Evolutionary conservation across 1,140 invertebrate genomes (phyloP), one percentile per base, ranked within the genome.

Genomic region (Drosophila ironensis): DNA sequence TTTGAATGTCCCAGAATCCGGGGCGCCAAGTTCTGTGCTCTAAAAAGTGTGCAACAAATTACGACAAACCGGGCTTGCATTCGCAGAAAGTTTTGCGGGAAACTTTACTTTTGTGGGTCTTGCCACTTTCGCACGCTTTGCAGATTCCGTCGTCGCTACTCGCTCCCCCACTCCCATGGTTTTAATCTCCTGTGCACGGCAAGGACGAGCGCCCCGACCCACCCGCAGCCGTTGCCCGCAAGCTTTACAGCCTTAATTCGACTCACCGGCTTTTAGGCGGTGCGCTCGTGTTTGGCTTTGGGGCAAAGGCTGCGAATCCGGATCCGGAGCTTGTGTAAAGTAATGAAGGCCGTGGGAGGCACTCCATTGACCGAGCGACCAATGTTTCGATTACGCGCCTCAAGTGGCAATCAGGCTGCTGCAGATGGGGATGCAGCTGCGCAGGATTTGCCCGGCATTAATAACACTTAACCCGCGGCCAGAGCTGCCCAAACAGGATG

Each of bases 361-460:
- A 5, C 41, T 63, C 42, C 42, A 64, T 64, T 48, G 56, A 64
- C 64, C 78, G 47, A 69, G 75, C 64, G 75, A 60, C 47, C 57
- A 52, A 33, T 78, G 75, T 80, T 80, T 80, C 76, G 76, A 74
- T 80, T 80, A 74, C 75, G 37, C 51, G 80, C 69, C 59, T 45
- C 37, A 40, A 45, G 44, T 40, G 44, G 73, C 74, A 57, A 67
- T 68, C 52, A 52, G 47, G 27, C 25, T 74, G 27, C 25, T 74
- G 66, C 53, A 71, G 53, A 52, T 41, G 48, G 50, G 59, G 22
- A 46, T 80, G 59, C 54, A 45, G 54, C 33, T 47, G 33, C 14
- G 51, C 50, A 38, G 59, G 37, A 69, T 60, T 73, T 69, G 30
- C 45, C 17, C 28, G 25, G 68, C 46, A 80, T 80, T 80, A 81